These are phyloP conservation scores for Chirona hameri DNA, from an alignment of 2,888 invertebrate species.

Conservation along the genomic window DNA sequence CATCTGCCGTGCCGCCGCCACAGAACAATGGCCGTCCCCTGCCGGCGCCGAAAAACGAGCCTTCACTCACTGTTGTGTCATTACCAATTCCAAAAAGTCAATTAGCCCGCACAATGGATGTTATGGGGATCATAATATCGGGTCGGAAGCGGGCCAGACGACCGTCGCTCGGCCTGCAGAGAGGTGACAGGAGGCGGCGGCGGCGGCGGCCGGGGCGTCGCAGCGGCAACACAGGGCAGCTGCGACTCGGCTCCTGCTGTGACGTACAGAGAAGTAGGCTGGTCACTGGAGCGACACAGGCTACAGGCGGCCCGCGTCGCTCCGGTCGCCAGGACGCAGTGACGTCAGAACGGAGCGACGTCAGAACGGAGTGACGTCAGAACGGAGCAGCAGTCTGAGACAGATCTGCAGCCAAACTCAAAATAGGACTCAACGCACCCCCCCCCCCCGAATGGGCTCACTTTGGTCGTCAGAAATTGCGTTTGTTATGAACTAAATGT, in stretches of 20 bases:
- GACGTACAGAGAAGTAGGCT: neutral
- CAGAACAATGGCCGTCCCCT: neutral
- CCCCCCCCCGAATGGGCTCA: too few species aligned
- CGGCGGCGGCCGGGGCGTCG: neutral
- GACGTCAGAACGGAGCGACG: too few species aligned
- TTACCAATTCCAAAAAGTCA: slow-evolving; percentile 28
- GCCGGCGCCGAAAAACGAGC: neutral
- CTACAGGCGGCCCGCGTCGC: too few species aligned
- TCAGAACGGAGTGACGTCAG: too few species aligned
- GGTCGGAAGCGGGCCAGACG: neutral
- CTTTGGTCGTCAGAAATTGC: too few species aligned
- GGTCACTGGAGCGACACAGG: too few species aligned
- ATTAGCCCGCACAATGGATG: slow-evolving; percentile 11
- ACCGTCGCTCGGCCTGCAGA: neutral
- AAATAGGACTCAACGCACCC: too few species aligned
- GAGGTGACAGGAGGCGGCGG: too few species aligned
- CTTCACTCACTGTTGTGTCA: neutral
- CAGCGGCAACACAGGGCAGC: neutral
- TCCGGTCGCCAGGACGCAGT: too few species aligned
- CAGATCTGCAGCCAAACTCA: too few species aligned
- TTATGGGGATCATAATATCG: slow-evolving; percentile 25
- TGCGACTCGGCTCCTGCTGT: neutral
- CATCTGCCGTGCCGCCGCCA: neutral
- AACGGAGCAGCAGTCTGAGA: too few species aligned
- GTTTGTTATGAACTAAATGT: too few species aligned